Base-by-base conservation (phyloP, 2,797 vertebrate species). In the Sparus aurata region DNA sequence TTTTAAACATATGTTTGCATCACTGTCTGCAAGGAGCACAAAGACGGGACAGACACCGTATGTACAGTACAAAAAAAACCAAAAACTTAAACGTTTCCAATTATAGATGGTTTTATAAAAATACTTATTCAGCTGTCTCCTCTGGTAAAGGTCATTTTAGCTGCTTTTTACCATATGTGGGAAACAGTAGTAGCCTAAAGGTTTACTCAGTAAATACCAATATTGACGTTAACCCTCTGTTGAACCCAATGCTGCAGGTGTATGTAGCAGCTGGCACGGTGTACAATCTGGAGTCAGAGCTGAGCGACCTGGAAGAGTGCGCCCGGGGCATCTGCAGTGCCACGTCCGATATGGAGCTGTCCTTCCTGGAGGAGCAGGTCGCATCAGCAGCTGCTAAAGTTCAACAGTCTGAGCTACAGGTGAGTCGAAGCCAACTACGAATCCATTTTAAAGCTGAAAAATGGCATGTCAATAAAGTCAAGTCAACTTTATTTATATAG, bases 341-440 rank as follows among this genome's bases (percentile, higher is more conserved):
- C 58, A 98, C 97, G 0, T 92, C 95, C 0, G 96, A 98, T 5
- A 90, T 93, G 0, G 96, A 99, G 83, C 94, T 99, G 62, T 95
- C 95, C 0, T 95, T 96, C 20, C 95, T 99, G 88, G 98, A 99
- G 89, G 98, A 99, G 80, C 97, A 98, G 92, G 97, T 99, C 79
- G 98, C 98, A 23, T 96, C 97, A 0, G 98, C 97, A 5, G 98
- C 98, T 0, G 97, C 97, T 16, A 97, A 96, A 79, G 98, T 99
- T 68, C 98, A 98, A 52, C 97, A 98, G 2, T 97, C 98, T 0
- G 98, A 99, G 74, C 95, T 97, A 30, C 97, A 98, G 97, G 98
- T 99, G 78, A 61, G 92, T 63, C 25, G 9, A 15, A 46, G 66
- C 13, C 53, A 10, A 7, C 25, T 5, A 5, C 6, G 7, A 12